Evolutionary conservation across 2,113 vertebrate genomes (phyloP).

Genomic region (Nettapus auritus): DNA sequence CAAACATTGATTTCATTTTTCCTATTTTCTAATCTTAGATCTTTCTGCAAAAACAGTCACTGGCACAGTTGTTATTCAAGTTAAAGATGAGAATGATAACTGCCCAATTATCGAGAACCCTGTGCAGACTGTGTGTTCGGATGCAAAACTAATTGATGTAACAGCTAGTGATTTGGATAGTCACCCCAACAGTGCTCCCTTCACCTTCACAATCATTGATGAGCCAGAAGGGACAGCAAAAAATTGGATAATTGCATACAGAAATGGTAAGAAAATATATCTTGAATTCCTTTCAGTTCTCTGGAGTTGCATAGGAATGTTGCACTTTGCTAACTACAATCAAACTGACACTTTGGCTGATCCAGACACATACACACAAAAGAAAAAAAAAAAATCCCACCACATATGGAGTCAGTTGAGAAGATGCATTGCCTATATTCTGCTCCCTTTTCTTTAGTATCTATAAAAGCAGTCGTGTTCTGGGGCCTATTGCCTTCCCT

Average conservation of each 20-base stretch:
- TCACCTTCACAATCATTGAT: constrained; percentile 82
- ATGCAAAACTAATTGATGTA: constrained; percentile 72
- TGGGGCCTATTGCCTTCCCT: neutral
- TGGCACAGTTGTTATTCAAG: constrained; percentile 85
- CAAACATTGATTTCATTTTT: neutral
- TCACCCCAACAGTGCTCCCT: constrained; percentile 83
- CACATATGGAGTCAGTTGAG: neutral
- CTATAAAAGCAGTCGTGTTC: neutral
- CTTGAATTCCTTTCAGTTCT: neutral
- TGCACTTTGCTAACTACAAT: neutral
- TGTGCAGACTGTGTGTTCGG: constrained; percentile 76
- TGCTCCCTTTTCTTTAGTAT: neutral
- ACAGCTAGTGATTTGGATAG: constrained; percentile 84
- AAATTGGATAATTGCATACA: constrained; percentile 80
- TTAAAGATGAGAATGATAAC: constrained; percentile 90
- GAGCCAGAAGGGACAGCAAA: constrained; percentile 57
- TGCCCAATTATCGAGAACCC: constrained; percentile 82
- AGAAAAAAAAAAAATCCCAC: rapidly evolving
- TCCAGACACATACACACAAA: neutral
- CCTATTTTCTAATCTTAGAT: constrained; percentile 61
- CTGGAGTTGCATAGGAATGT: neutral
- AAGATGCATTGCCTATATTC: rapidly evolving
- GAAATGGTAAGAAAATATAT: constrained; percentile 79
- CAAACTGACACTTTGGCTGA: neutral
- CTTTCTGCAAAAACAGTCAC: constrained; percentile 85